These are phyloP conservation scores for Clarias batrachus DNA, from an alignment of 2,113 vertebrate genomes.

Conservation along the genomic window DNA sequence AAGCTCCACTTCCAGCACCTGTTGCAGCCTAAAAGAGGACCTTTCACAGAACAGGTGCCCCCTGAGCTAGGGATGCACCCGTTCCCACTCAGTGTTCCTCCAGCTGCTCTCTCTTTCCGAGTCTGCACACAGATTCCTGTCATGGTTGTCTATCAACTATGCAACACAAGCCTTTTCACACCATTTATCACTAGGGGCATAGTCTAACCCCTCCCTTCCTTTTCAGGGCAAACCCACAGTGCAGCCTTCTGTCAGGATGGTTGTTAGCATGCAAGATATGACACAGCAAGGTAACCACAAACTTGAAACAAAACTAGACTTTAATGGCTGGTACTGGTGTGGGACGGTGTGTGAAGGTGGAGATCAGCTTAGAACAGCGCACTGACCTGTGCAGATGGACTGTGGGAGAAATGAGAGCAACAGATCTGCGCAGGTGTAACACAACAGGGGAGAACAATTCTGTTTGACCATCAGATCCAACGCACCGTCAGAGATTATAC, in stretches of 20 bases:
- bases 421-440: not conserved
- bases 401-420: conserved; percentile 1
- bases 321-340: not conserved
- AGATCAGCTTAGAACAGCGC: not conserved
- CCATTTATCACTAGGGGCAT: conserved; percentile 41
- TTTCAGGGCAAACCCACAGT: not conserved
- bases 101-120: conserved; percentile 69
- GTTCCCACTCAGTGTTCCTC: conserved; percentile 42
- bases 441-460: conserved; percentile 2
- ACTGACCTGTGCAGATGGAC: not conserved
- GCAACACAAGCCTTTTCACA: conserved; percentile 51
- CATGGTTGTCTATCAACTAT: conserved; percentile 61
- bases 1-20: conserved; percentile 72
- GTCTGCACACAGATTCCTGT: conserved; percentile 62
- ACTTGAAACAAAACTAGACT: conserved; percentile 6
- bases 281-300: not conserved
- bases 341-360: conserved; percentile 3
- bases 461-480: not conserved
- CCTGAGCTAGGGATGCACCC: conserved; percentile 31
- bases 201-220: not conserved
- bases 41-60: conserved; percentile 79
- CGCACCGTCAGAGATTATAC: not conserved
- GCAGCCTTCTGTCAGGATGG: conserved; percentile 6
- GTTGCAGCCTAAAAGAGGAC: conserved; percentile 67
- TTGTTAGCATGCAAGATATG: not conserved